phyloP scores from a whole-genome alignment of 35 echinoderm and acorn worm genomes.

The Lytechinus pictus region DNA sequence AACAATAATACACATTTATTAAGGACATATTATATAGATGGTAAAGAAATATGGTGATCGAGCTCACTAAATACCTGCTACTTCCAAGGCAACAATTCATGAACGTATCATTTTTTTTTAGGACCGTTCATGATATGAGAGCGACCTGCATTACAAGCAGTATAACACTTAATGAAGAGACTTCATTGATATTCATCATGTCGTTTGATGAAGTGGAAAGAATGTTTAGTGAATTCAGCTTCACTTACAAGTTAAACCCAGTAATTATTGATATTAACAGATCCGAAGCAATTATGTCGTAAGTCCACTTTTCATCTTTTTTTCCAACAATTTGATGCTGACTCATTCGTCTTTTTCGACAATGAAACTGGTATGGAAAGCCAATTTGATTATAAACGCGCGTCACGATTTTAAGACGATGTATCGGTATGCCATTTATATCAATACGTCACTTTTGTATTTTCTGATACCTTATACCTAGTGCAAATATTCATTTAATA shows the following conservation, averaged over 20 bases:
- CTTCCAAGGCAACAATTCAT: neutral
- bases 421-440: no score
- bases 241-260: neutral
- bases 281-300: neutral
- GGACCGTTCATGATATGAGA: neutral
- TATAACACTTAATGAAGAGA: neutral
- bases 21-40: no score
- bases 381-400: no score
- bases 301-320: neutral
- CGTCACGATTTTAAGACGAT: no score
- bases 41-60: no score
- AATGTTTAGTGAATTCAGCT: neutral
- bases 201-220: neutral
- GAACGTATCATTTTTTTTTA: neutral
- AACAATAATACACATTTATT: no score
- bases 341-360: no score
- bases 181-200: neutral
- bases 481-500: neutral
- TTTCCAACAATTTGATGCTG: neutral
- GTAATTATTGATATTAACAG: neutral
- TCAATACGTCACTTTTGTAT: neutral
- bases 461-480: neutral
- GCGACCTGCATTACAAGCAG: neutral
- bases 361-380: no score
- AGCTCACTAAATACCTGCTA: no score